These are phyloP conservation scores for Eumacrocentrus americanus DNA, from an alignment of 2,888 invertebrate genomes.

Conservation along the genomic window DNA sequence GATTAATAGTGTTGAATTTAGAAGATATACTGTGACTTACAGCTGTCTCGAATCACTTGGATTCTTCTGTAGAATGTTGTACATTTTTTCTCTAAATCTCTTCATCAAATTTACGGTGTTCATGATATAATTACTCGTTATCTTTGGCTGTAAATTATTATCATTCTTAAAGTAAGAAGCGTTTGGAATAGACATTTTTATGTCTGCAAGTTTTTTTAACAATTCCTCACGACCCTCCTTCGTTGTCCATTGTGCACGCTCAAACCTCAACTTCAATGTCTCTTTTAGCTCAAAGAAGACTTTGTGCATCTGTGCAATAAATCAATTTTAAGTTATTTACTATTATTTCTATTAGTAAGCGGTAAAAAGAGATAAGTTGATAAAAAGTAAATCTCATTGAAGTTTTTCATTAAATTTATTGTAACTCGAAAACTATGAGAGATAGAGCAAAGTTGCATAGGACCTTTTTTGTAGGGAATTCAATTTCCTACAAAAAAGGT, in stretches of 20 bases:
- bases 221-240: slow-evolving; percentile 30
- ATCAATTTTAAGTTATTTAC: neutral
- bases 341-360: neutral
- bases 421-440: too few species aligned
- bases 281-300: slow-evolving; percentile 40
- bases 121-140: slow-evolving; percentile 42
- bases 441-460: too few species aligned
- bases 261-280: slow-evolving; percentile 37
- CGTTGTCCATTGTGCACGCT: slow-evolving; percentile 36
- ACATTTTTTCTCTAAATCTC: slow-evolving; percentile 43
- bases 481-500: too few species aligned
- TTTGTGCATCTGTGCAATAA: slow-evolving; percentile 35
- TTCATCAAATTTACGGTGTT: slow-evolving; percentile 42
- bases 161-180: slow-evolving; percentile 29
- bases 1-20: too few species aligned
- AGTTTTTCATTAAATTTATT: too few species aligned
- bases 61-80: slow-evolving; percentile 34
- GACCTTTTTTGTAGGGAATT: too few species aligned
- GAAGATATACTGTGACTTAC: too few species aligned
- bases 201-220: slow-evolving; percentile 37
- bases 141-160: slow-evolving; percentile 35
- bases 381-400: too few species aligned
- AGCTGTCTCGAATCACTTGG: slow-evolving; percentile 40
- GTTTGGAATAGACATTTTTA: slow-evolving; percentile 40
- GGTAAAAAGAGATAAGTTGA: too few species aligned